phyloP scores from a whole-genome alignment of 2,113 vertebrate species.

The Pseudorhombus dupliciocellatus region DNA sequence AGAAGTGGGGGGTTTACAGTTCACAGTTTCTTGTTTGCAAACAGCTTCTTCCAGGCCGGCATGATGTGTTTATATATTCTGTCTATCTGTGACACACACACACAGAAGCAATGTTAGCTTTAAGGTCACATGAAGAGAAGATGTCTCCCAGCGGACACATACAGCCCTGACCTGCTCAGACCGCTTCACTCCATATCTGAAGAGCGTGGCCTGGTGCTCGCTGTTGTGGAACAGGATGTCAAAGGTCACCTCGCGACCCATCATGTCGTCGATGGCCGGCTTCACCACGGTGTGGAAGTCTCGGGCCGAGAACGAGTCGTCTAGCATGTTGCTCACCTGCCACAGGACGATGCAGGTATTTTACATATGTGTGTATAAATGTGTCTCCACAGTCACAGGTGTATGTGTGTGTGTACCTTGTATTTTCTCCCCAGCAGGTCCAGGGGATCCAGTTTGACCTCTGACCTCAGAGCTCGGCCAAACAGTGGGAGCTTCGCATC shows the following conservation, averaged over 20 bases:
- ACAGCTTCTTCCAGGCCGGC: slow-evolving; percentile 77
- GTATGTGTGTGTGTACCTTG: slow-evolving; percentile 66
- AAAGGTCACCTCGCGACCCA: slow-evolving; percentile 78
- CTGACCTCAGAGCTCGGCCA: slow-evolving; percentile 79
- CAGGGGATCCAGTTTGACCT: slow-evolving; percentile 80
- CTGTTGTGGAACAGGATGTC: slow-evolving; percentile 85
- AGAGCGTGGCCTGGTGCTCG: slow-evolving; percentile 82
- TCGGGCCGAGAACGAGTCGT: slow-evolving; percentile 64
- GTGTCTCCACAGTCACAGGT: neutral
- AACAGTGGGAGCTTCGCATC: slow-evolving; percentile 76
- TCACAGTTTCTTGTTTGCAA: slow-evolving; percentile 59
- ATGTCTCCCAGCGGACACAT: too few relatives aligned
- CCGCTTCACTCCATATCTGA: slow-evolving; percentile 82
- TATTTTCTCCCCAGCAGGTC: slow-evolving; percentile 76
- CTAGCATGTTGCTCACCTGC: slow-evolving; percentile 81
- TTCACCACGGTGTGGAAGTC: slow-evolving; percentile 80
- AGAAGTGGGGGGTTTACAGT: too few relatives aligned
- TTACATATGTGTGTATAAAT: neutral
- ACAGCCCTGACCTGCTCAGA: slow-evolving; percentile 74
- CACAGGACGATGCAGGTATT: neutral
- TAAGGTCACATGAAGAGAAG: too few relatives aligned
- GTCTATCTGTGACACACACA: slow-evolving; percentile 67
- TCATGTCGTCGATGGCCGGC: slow-evolving; percentile 75
- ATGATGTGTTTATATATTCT: slow-evolving; percentile 74
- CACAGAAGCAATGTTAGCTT: neutral